Conservation (phyloP, 53 echinoderm and acorn worm species). For the Luidia sarsii region DNA sequence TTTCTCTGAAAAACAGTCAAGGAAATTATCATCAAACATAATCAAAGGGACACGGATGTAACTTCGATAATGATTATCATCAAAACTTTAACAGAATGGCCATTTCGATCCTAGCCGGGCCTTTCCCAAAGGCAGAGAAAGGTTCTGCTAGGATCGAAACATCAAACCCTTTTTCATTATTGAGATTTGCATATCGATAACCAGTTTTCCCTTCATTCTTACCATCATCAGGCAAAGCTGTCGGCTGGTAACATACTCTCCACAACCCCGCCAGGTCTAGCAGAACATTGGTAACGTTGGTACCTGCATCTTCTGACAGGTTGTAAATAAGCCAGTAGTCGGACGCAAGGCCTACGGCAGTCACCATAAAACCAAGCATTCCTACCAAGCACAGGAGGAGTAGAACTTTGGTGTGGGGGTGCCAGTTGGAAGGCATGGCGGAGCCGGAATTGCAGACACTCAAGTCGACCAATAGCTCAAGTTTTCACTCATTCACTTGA, state of each 20-base stretch:
- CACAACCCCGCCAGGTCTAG: conserved; percentile 31
- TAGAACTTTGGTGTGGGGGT: conserved; percentile 31
- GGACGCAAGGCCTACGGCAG: conserved; percentile 31
- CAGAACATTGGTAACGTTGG: conserved; percentile 9
- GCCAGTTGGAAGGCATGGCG: conserved; percentile 30
- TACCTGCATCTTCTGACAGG: not conserved
- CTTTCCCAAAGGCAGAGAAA: too few relatives aligned
- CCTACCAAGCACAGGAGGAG: conserved; percentile 36
- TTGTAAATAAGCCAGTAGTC: conserved; percentile 44
- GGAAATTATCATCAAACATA: not conserved
- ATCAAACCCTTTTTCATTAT: too few relatives aligned
- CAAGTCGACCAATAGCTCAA: too few relatives aligned
- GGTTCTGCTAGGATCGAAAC: too few relatives aligned
- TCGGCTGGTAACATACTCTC: conserved; percentile 32
- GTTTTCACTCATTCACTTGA: too few relatives aligned
- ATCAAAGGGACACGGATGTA: too few relatives aligned
- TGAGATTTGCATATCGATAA: too few relatives aligned
- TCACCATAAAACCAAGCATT: conserved; percentile 25
- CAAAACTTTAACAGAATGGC: too few relatives aligned
- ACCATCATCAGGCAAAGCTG: conserved; percentile 26
- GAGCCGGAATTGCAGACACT: too few relatives aligned
- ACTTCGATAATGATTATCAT: too few relatives aligned
- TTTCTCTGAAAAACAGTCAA: conserved; percentile 2
- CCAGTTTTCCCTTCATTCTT: too few relatives aligned
- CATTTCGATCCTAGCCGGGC: too few relatives aligned